A percentile compares a stretch with the other conserved stretches of the same genome.
These are phyloP conservation scores for Oryctolagus cuniculus DNA, from an alignment of 2,113 vertebrate genomes.

Conservation along the genomic window mOryCun1.1 NC_091448.1:30791501-30792000, in stretches of 20 bases:
- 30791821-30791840: not conserved
- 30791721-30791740: not conserved
- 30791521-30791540: not conserved
- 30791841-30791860: not conserved
- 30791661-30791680: conserved; percentile 48
- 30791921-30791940: no score
- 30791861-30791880: not conserved
- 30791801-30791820: not conserved
- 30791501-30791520: conserved; percentile 39
- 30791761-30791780: conserved; percentile 40
- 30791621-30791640: conserved; percentile 67
- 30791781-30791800: not conserved
- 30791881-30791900: not conserved
- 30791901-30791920: no score
- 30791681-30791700: conserved; percentile 52
- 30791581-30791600: conserved; percentile 54
- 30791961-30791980: no score
- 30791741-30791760: not conserved
- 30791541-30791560: conserved; percentile 61
- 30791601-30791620: conserved; percentile 71
- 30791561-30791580: conserved; percentile 46
- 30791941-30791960: no score
- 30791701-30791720: conserved; percentile 42
- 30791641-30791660: conserved; percentile 71
- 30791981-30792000: no score